These are phyloP conservation scores for Drepanosiphum platanoidis DNA, from an alignment of 2,888 invertebrate genomes.

Conservation along the genomic window DNA sequence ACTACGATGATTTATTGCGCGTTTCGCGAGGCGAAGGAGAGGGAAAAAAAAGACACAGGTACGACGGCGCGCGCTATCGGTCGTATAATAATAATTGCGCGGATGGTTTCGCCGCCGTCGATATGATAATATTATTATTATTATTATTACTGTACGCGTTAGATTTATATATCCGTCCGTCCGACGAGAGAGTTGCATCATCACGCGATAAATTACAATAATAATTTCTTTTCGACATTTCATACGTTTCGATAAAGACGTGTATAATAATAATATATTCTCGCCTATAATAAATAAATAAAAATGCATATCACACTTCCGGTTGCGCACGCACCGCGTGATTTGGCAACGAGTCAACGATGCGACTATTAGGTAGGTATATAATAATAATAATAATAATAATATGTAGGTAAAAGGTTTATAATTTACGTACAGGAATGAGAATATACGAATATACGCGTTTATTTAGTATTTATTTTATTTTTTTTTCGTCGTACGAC, in stretches of 20 bases:
- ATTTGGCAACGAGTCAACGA: constrained; percentile 3
- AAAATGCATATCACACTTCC: neutral
- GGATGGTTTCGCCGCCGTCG: no score
- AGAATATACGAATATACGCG: neutral
- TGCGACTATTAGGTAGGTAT: neutral
- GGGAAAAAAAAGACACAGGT: no score
- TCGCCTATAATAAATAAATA: no score
- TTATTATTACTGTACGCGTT: no score
- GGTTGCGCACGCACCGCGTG: neutral
- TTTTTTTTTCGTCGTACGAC: neutral
- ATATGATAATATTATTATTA: no score
- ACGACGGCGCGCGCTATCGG: no score
- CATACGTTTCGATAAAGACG: neutral
- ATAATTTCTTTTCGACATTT: neutral
- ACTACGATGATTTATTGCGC: no score
- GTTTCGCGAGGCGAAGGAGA: no score
- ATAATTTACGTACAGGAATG: no score
- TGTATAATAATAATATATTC: neutral
- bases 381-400: no score
- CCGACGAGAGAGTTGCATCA: neutral
- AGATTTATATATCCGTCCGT: neutral
- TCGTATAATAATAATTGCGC: no score
- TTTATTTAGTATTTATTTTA: neutral
- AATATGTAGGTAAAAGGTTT: no score
- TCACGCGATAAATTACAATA: neutral